Evolutionary conservation across 92 coral and sea anemone genomes (phyloP).

Genomic region (Palythoa grandiflora): DNA sequence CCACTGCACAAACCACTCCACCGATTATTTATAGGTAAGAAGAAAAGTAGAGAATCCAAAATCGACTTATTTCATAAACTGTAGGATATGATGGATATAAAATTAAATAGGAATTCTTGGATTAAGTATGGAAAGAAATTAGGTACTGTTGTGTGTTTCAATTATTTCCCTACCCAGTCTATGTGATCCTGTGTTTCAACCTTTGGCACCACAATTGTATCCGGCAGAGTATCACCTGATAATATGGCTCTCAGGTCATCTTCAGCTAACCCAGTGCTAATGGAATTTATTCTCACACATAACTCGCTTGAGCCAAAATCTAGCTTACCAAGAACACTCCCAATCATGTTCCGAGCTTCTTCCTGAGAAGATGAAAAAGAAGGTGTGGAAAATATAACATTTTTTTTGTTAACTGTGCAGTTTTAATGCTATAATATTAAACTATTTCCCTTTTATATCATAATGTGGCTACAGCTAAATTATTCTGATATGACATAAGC

Average conservation of each 20-base stretch:
- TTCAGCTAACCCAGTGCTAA: slow-evolving; percentile 86
- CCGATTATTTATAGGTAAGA: too few species aligned
- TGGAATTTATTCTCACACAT: slow-evolving; percentile 90
- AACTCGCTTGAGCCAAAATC: slow-evolving; percentile 92
- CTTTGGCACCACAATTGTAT: slow-evolving; percentile 93
- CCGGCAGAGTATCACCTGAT: slow-evolving; percentile 78
- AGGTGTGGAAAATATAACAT: too few species aligned
- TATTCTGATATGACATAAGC: too few species aligned
- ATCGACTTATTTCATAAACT: too few species aligned
- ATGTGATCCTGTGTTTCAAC: slow-evolving; percentile 88
- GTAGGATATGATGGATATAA: too few species aligned
- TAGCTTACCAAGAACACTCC: slow-evolving; percentile 73
- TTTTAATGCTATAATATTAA: too few species aligned
- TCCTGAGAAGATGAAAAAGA: slow-evolving; percentile 51
- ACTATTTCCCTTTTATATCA: too few species aligned
- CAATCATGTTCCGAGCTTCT: slow-evolving; percentile 86
- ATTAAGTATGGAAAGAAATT: not conserved
- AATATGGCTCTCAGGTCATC: slow-evolving; percentile 81
- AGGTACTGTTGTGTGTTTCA: not conserved
- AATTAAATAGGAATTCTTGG: too few species aligned
- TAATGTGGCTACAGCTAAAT: too few species aligned
- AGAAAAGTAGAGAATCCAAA: too few species aligned
- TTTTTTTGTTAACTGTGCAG: too few species aligned
- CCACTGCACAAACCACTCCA: too few species aligned
- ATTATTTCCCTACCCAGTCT: slow-evolving; percentile 75